phyloP scores from a whole-genome alignment of 2,888 invertebrate genomes.

The Drosophila recens region DNA sequence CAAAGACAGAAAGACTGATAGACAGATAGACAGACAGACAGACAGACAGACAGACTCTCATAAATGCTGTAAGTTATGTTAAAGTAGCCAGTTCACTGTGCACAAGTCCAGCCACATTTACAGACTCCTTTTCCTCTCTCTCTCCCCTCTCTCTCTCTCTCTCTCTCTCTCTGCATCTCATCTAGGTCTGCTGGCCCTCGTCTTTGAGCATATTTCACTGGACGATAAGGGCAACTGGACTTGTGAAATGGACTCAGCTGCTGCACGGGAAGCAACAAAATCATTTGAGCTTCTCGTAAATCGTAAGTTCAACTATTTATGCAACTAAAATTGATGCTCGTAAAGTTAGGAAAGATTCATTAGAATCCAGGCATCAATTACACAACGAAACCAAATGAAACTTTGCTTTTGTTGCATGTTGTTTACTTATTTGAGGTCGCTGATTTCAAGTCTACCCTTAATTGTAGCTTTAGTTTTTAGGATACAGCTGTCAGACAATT shows the following conservation, averaged over 20 bases:
- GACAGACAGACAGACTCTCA: slow-evolving; percentile 17
- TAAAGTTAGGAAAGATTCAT: neutral
- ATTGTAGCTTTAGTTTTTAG: neutral
- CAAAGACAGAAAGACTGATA: neutral
- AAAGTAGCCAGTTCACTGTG: slow-evolving; percentile 17
- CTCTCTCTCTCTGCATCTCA: neutral
- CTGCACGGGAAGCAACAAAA: slow-evolving; percentile 73
- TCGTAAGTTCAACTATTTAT: slow-evolving; percentile 80
- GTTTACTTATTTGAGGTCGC: neutral
- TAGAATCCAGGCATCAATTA: neutral
- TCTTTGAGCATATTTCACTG: slow-evolving; percentile 86
- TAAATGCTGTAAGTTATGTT: slow-evolving; percentile 27
- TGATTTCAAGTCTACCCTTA: neutral
- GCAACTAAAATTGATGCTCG: slow-evolving; percentile 8
- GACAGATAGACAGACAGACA: neutral
- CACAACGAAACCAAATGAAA: no score
- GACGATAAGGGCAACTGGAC: slow-evolving; percentile 86
- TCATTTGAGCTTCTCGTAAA: slow-evolving; percentile 85
- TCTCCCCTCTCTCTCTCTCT: neutral
- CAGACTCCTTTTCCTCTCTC: neutral
- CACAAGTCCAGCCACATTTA: slow-evolving; percentile 5
- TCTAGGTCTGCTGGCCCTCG: slow-evolving; percentile 84
- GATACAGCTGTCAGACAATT: neutral
- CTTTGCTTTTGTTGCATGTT: neutral
- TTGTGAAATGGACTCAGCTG: slow-evolving; percentile 83